Percentiles rank a stretch among this genome's conserved stretches.
phyloP scores from a whole-genome alignment of 2,888 invertebrate species.

The Clistopyga incitator region DNA sequence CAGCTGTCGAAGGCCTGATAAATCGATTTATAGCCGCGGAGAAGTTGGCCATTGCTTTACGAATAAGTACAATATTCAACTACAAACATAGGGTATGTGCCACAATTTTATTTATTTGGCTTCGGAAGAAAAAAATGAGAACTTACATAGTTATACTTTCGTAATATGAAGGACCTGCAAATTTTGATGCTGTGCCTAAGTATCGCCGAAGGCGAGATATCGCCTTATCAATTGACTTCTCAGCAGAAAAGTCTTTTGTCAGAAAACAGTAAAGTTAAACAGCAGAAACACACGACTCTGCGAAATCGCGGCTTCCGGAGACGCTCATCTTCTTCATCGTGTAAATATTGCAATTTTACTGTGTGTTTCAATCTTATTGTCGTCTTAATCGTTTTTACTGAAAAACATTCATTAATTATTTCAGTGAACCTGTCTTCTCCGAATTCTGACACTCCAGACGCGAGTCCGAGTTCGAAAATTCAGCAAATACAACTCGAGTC shows the following conservation, averaged over 20 bases:
- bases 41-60: constrained; percentile 87
- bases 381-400: not conserved
- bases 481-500: constrained; percentile 76
- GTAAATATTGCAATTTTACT: constrained; percentile 64
- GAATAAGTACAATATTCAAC: constrained; percentile 84
- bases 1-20: constrained; percentile 82
- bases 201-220: constrained; percentile 87
- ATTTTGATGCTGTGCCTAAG: constrained; percentile 87
- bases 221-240: constrained; percentile 87
- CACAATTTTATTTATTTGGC: not conserved
- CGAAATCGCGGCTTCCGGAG: constrained; percentile 75
- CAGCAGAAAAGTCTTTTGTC: constrained; percentile 87
- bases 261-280: constrained; percentile 69
- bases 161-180: constrained; percentile 85
- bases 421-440: constrained; percentile 60
- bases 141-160: not conserved
- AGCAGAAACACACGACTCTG: constrained; percentile 74
- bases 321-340: constrained; percentile 72
- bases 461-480: constrained; percentile 33
- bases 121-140: not conserved
- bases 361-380: not conserved
- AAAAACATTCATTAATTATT: constrained; percentile 4
- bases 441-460: constrained; percentile 31
- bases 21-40: constrained; percentile 86
- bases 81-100: constrained; percentile 78